Evolutionary conservation across 2,888 invertebrate species (phyloP).

Genomic region (Furcula furcula): DNA sequence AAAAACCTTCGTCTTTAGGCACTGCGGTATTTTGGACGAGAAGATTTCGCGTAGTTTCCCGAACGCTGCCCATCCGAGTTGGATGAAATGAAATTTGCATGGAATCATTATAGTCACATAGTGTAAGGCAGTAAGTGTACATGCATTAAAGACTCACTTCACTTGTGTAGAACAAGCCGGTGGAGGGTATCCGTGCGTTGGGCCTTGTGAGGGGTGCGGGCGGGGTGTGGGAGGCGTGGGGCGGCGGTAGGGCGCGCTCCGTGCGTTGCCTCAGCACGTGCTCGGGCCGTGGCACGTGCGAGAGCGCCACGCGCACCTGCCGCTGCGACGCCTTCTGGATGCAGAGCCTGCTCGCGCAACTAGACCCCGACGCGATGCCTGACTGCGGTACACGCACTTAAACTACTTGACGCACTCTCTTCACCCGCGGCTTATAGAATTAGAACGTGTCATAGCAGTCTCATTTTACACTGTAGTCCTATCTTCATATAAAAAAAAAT

Average conservation of each 20-base stretch:
- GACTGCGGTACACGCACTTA: constrained; percentile 92
- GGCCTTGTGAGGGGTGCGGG: constrained; percentile 33
- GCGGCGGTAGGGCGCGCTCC: constrained; percentile 90
- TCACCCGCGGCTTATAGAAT: too few relatives aligned
- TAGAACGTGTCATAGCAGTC: too few relatives aligned
- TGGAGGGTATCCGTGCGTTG: constrained; percentile 43
- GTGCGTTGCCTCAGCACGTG: constrained; percentile 95
- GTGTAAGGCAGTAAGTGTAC: too few relatives aligned
- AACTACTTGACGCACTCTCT: not conserved
- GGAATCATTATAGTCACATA: too few relatives aligned
- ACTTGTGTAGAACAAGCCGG: constrained; percentile 48
- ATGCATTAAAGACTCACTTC: too few relatives aligned
- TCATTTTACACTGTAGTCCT: too few relatives aligned
- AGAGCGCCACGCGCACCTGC: constrained; percentile 90
- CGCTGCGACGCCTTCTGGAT: constrained; percentile 98
- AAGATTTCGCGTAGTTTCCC: too few relatives aligned
- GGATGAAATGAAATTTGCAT: too few relatives aligned
- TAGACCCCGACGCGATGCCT: constrained; percentile 89
- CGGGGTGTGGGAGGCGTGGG: constrained; percentile 48
- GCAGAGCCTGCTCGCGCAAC: constrained; percentile 90
- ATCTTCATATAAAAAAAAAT: too few relatives aligned
- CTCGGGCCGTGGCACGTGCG: constrained; percentile 95
- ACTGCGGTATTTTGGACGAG: too few relatives aligned
- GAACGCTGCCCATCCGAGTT: too few relatives aligned
- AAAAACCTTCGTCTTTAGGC: too few relatives aligned